Evolutionary conservation across 2,113 vertebrate species (phyloP).

Genomic region (Ptilorrhoa leucosticta): DNA sequence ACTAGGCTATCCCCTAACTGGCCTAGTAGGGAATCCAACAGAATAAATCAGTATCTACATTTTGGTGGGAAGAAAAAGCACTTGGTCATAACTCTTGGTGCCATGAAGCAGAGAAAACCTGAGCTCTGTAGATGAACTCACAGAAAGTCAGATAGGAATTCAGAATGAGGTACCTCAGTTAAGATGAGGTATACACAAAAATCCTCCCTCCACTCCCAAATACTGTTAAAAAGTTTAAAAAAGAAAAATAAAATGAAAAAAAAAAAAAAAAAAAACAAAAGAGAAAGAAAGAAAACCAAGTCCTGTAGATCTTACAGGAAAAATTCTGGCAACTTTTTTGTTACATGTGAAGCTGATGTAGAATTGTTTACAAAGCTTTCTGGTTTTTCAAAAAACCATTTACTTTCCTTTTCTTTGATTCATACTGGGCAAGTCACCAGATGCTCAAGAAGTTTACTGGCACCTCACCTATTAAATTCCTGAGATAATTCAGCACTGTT

Average conservation of each 20-base stretch:
- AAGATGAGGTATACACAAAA: neutral
- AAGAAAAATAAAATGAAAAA: neutral
- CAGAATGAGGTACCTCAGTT: neutral
- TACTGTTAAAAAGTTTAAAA: neutral
- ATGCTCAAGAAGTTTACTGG: neutral
- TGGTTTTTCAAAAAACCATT: neutral
- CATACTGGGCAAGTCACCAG: neutral
- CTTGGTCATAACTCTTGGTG: neutral
- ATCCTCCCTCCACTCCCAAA: neutral
- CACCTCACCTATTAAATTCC: conserved; percentile 17
- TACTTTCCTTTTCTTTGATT: neutral
- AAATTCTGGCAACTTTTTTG: neutral
- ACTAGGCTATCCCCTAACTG: neutral
- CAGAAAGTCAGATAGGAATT: neutral
- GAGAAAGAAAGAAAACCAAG: accelerated
- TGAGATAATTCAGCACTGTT: neutral
- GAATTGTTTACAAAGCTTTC: neutral
- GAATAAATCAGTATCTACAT: neutral
- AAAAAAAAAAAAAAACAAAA: neutral
- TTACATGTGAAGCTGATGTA: neutral
- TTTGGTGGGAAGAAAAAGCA: neutral
- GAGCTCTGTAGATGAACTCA: neutral
- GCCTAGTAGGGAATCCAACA: neutral
- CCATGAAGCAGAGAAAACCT: neutral
- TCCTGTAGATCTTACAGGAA: neutral